phyloP scores from a whole-genome alignment of 2,797 vertebrate genomes.

The Hoplostethus mediterraneus region DNA sequence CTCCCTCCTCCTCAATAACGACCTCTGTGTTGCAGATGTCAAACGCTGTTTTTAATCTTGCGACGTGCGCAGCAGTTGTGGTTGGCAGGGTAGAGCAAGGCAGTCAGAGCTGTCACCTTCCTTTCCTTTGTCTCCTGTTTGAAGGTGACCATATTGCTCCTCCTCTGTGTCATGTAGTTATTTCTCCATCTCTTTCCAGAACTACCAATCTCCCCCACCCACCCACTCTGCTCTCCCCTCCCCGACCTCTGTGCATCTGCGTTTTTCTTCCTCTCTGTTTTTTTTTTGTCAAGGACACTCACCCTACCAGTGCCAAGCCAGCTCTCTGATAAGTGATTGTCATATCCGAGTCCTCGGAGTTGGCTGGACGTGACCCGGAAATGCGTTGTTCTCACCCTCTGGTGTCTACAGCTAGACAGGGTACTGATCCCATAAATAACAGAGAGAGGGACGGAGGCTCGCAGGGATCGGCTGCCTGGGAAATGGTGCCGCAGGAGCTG shows the following conservation, averaged over 20 bases:
- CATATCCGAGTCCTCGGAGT: not conserved
- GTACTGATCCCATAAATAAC: conserved; percentile 33
- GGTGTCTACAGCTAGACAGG: conserved; percentile 2
- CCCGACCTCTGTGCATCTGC: conserved; percentile 20
- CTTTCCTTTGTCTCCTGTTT: not conserved
- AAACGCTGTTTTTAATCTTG: conserved; percentile 7
- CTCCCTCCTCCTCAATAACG: conserved; percentile 1
- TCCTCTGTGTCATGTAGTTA: conserved; percentile 7
- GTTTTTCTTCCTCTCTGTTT: conserved; percentile 17
- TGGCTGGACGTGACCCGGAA: conserved; percentile 12
- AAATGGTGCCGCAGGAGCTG: conserved; percentile 7
- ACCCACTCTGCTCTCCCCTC: not conserved
- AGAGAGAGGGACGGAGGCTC: conserved; percentile 8
- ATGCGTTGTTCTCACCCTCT: not conserved
- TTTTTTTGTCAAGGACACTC: conserved; percentile 13
- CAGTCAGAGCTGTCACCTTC: not conserved
- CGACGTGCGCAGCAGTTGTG: not conserved
- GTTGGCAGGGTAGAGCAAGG: not conserved
- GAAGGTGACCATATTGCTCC: not conserved
- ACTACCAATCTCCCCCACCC: not conserved
- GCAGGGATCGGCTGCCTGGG: conserved; percentile 3
- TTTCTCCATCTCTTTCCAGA: conserved; percentile 27
- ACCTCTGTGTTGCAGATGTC: conserved; percentile 14
- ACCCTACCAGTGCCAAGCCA: not conserved
- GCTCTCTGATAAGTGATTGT: conserved; percentile 1